phyloP scores from a whole-genome alignment of 2,113 vertebrate genomes.

The Oreochromis tanganicae region DNA sequence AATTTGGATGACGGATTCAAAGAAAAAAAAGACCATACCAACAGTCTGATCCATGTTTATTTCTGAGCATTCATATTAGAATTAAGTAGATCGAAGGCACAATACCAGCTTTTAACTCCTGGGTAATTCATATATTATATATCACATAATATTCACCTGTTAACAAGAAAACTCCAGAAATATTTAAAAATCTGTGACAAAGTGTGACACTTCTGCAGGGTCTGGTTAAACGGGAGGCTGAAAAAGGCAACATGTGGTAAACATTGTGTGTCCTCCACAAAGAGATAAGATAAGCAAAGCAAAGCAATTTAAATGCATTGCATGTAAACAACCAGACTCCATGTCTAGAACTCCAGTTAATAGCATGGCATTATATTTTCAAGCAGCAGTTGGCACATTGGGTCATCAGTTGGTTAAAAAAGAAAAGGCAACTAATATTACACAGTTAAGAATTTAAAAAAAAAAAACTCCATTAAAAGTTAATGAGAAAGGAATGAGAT shows the following conservation, averaged over 20 bases:
- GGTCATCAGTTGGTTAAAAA: background rate
- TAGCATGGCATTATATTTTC: background rate
- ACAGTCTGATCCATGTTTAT: conserved; percentile 43
- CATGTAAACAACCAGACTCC: conserved; percentile 29
- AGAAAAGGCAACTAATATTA: background rate
- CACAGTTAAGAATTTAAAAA: background rate
- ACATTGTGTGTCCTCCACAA: background rate
- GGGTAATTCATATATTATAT: background rate
- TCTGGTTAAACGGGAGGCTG: background rate
- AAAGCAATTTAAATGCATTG: background rate
- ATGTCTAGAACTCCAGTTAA: background rate
- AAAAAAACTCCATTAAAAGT: background rate
- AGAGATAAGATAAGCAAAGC: background rate
- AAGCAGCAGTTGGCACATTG: conserved; percentile 39
- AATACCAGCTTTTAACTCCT: background rate
- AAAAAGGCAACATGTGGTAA: background rate
- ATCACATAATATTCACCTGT: background rate
- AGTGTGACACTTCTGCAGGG: background rate
- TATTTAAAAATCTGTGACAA: background rate
- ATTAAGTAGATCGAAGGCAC: conserved; percentile 39
- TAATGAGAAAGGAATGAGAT: conserved; percentile 3
- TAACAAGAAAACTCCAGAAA: background rate
- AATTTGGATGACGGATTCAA: background rate
- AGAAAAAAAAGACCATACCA: background rate
- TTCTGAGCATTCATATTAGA: background rate